phyloP scores from a whole-genome alignment of 2,113 vertebrate species.

The Catharus bicknelli region DNA sequence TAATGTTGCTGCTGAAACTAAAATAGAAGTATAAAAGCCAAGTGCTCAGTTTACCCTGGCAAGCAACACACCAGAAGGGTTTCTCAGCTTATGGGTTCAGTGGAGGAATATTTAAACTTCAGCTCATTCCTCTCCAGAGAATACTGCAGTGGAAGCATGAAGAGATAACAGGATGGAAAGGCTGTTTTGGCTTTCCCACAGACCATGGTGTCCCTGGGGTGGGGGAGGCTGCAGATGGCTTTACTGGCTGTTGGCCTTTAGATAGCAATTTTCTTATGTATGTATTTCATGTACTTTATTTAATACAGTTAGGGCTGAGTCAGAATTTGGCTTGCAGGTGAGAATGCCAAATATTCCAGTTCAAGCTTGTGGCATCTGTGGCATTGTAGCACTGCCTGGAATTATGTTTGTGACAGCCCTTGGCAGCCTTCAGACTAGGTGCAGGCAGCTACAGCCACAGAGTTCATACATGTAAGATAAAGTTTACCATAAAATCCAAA shows the following conservation, averaged over 20 bases:
- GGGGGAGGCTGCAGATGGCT: not conserved
- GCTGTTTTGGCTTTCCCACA: not conserved
- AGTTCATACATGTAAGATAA: not conserved
- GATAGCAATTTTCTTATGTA: not conserved
- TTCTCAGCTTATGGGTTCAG: not conserved
- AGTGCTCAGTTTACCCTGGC: not conserved
- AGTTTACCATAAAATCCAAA: not conserved
- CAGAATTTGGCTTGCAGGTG: not conserved
- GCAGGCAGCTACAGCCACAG: not conserved
- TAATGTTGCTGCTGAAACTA: not conserved
- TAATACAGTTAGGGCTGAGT: not conserved
- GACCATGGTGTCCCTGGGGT: not conserved
- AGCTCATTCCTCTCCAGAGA: not conserved
- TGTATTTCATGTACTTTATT: not conserved
- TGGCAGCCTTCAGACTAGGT: not conserved
- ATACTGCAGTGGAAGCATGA: not conserved
- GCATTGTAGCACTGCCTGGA: not conserved
- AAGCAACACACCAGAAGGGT: not conserved
- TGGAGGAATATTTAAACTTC: not conserved
- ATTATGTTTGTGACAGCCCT: not conserved
- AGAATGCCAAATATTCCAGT: not conserved
- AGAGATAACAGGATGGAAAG: not conserved
- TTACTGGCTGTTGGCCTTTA: not conserved
- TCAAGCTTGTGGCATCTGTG: not conserved
- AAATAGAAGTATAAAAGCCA: not conserved